Percentiles rank a stretch among this genome's conserved stretches.
These are phyloP conservation scores for Orcinus orca DNA, from an alignment of 2,113 vertebrate species.

Conservation along the genomic window DNA sequence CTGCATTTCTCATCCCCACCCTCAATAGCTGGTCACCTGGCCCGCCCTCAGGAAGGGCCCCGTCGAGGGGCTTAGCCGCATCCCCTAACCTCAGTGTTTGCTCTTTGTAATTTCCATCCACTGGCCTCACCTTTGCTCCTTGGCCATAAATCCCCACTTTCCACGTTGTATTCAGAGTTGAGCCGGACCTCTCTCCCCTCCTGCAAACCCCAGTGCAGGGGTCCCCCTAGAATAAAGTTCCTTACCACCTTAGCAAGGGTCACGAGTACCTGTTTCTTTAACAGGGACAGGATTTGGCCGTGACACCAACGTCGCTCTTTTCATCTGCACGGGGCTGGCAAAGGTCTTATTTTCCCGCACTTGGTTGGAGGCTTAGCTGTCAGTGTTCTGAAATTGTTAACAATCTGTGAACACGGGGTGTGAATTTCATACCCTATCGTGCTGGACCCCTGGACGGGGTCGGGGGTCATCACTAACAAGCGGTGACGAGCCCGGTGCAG, in stretches of 20 bases:
- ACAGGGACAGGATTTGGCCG: not conserved
- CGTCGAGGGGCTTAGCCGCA: accelerated
- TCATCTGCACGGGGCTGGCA: not conserved
- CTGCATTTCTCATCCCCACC: not conserved
- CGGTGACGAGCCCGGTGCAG: not conserved
- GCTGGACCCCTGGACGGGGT: accelerated
- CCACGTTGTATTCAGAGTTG: not conserved
- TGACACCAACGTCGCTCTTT: not conserved
- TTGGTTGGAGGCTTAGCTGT: not conserved
- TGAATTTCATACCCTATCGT: not conserved
- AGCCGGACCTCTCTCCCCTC: not conserved
- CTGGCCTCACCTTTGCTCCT: not conserved
- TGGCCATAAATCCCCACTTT: not conserved
- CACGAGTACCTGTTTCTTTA: not conserved
- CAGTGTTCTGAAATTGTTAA: not conserved
- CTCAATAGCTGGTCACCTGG: not conserved
- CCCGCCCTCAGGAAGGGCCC: not conserved
- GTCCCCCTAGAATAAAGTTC: not conserved
- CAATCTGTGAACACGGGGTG: not conserved
- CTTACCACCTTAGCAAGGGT: not conserved
- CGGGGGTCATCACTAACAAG: not conserved
- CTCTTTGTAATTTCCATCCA: not conserved
- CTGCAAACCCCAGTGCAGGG: not conserved
- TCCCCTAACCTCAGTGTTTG: not conserved
- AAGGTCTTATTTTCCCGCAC: accelerated